These are phyloP conservation scores for Stercorarius parasiticus DNA, from an alignment of 2,113 vertebrate species.

Conservation along the genomic window DNA sequence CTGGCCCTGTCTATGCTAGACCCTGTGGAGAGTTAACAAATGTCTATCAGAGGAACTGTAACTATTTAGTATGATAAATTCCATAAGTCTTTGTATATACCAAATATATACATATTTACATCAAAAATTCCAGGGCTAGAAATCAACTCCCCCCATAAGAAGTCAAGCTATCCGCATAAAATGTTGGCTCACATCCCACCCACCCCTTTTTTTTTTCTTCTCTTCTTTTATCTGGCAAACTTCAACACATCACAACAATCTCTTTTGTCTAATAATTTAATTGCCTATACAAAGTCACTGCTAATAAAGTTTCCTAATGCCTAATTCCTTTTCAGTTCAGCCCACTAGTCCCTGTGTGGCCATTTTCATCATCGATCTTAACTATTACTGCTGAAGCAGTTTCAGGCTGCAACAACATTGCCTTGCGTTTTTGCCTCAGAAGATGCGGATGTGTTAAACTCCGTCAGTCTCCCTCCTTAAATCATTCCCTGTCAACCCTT, in stretches of 20 bases:
- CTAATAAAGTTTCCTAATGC: background rate
- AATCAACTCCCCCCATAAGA: background rate
- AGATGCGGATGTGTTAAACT: background rate
- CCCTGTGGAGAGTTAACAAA: background rate
- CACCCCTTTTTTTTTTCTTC: too few relatives aligned
- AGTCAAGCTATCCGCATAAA: background rate
- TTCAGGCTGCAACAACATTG: background rate
- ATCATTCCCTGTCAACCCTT: background rate
- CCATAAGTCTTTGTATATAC: background rate
- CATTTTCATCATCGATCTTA: background rate
- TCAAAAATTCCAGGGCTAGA: background rate
- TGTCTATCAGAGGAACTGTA: background rate
- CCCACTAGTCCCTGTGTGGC: background rate
- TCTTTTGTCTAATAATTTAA: background rate
- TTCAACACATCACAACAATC: background rate
- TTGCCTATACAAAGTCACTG: background rate
- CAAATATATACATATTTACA: background rate
- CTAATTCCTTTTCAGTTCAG: background rate
- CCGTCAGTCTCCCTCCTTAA: background rate
- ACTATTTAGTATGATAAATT: background rate
- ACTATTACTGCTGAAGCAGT: background rate
- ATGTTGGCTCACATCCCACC: background rate
- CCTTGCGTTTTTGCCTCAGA: background rate
- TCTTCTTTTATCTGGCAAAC: background rate
- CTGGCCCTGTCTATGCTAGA: background rate